A percentile compares a stretch with the other conserved stretches of the same genome.
Conservation (phyloP, 1,140 invertebrate genomes). For the Brachionus calyciflorus region DNA sequence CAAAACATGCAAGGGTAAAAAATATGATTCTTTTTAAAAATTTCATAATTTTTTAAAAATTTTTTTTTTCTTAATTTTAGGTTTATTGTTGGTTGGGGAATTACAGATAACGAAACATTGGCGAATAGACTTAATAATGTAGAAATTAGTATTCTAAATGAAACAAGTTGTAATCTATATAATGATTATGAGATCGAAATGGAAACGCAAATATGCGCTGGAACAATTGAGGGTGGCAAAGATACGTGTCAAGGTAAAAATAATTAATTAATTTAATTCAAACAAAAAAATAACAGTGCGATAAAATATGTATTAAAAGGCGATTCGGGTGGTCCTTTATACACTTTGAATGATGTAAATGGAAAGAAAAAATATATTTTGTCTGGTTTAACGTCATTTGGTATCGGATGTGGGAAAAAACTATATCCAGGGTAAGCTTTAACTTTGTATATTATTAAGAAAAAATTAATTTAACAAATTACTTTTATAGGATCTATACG, state of each 20-base stretch:
- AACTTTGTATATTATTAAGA: background rate
- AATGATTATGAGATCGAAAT: background rate
- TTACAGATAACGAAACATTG: background rate
- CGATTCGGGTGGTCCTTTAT: background rate
- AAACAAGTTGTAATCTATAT: background rate
- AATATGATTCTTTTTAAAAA: background rate
- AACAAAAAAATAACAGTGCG: no score
- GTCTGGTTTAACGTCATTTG: background rate
- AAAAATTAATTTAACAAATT: no score
- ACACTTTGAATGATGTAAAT: background rate
- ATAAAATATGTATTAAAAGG: no score
- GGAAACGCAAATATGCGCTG: background rate
- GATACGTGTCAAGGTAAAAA: conserved; percentile 24
- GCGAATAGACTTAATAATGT: background rate
- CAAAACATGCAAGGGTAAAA: background rate
- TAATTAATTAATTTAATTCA: background rate
- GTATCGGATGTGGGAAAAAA: background rate
- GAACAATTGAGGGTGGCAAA: background rate
- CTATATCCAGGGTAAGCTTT: background rate
- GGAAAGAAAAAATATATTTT: background rate
- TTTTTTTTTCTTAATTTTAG: background rate
- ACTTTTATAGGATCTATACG: background rate
- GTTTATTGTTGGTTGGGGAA: background rate
- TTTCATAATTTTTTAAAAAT: background rate
- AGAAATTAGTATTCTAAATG: background rate